These are phyloP conservation scores for Zhuqinia jingwanae DNA, from an alignment of 2,888 invertebrate species.

Conservation along the genomic window DNA sequence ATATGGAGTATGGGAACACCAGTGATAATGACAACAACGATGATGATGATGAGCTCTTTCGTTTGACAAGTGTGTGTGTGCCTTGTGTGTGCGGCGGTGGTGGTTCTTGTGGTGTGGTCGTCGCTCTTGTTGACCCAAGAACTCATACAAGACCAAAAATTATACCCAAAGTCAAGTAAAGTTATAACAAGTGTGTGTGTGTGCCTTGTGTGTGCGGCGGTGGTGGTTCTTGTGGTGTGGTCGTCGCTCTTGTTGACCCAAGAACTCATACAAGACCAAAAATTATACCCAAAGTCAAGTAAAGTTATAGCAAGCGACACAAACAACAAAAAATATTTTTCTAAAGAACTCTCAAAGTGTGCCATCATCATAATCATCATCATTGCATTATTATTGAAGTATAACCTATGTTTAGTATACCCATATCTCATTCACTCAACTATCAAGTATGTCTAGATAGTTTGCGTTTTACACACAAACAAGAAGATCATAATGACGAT, in stretches of 20 bases:
- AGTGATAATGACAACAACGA: conserved; percentile 17
- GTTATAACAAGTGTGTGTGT: too few species aligned
- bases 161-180: not conserved
- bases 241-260: not conserved
- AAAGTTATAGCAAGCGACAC: not conserved
- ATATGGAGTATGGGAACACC: conserved; percentile 16
- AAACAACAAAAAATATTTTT: not conserved
- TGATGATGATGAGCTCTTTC: conserved; percentile 38
- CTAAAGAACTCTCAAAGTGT: not conserved
- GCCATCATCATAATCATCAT: not conserved
- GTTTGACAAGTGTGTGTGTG: conserved; percentile 39
- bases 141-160: conserved; percentile 28
- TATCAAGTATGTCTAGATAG: too few species aligned
- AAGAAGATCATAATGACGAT: not conserved
- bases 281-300: conserved; percentile 8
- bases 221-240: not conserved
- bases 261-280: conserved; percentile 32
- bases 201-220: too few species aligned
- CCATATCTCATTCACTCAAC: not conserved
- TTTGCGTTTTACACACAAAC: not conserved
- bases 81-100: too few species aligned
- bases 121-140: conserved; percentile 11
- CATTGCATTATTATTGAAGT: too few species aligned
- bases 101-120: not conserved
- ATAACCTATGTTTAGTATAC: too few species aligned